Conservation (phyloP, 2,888 invertebrate species). For the Exephanes ischioxanthus region DNA sequence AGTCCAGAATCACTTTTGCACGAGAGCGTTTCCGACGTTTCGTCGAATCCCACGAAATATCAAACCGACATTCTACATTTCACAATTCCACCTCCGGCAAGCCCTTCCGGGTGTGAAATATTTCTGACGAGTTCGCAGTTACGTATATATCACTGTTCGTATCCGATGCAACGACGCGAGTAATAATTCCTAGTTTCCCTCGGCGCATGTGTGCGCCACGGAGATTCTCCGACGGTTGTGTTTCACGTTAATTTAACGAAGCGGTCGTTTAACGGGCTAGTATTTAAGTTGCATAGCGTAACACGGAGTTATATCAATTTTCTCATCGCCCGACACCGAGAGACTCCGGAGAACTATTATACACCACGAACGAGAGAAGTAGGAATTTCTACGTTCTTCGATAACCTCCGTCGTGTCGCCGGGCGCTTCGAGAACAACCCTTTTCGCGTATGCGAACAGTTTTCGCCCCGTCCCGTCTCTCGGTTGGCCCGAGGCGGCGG, state of each 20-base stretch:
- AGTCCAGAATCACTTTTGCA: not conserved
- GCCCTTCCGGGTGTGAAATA: not conserved
- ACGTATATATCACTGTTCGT: not conserved
- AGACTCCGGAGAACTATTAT: not conserved
- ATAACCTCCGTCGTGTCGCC: slow-evolving; percentile 1
- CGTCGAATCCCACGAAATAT: not conserved
- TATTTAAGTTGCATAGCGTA: not conserved
- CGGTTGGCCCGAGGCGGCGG: slow-evolving; percentile 7
- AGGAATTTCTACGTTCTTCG: slow-evolving; percentile 5
- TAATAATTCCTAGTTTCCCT: not conserved
- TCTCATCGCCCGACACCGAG: not conserved
- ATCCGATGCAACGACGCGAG: not conserved
- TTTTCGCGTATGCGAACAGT: slow-evolving; percentile 19
- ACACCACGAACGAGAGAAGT: not conserved
- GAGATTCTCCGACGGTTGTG: not conserved
- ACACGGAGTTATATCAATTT: slow-evolving; percentile 4
- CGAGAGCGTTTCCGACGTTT: not conserved
- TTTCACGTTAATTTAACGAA: not conserved
- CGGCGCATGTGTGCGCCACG: no score
- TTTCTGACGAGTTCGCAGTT: not conserved
- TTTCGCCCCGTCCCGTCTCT: slow-evolving; percentile 1
- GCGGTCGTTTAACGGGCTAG: not conserved
- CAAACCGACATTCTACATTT: not conserved
- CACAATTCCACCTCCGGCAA: not conserved
- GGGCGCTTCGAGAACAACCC: slow-evolving; percentile 4